Conservation (phyloP, 2,113 vertebrate genomes). For the Alligator mississippiensis region DNA sequence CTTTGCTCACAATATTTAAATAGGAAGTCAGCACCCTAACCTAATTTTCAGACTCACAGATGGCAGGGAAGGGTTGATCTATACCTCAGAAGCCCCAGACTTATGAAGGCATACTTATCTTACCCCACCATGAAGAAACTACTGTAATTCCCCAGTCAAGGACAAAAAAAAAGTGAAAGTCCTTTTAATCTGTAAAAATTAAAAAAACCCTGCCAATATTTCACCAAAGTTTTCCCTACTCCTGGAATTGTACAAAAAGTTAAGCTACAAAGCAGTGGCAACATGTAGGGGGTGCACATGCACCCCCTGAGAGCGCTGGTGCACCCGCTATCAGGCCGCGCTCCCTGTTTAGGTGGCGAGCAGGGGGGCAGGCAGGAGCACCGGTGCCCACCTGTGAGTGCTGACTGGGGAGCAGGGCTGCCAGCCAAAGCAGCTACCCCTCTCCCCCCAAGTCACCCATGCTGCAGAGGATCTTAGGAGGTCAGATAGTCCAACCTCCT, state of each 20-base stretch:
- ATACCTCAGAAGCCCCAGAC: background rate
- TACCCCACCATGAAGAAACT: background rate
- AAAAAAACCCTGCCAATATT: background rate
- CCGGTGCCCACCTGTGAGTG: too few species aligned
- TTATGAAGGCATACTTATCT: background rate
- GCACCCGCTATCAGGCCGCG: too few species aligned
- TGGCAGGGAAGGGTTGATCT: background rate
- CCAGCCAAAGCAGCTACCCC: too few species aligned
- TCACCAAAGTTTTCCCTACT: background rate
- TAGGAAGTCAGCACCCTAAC: background rate
- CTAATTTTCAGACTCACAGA: background rate
- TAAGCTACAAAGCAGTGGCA: too few species aligned
- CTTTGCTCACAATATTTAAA: background rate
- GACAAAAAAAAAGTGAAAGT: background rate
- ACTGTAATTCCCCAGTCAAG: background rate
- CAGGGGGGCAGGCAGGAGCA: too few species aligned
- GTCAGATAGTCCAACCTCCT: too few species aligned
- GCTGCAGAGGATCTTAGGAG: too few species aligned
- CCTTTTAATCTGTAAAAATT: background rate
- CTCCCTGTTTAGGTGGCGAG: too few species aligned
- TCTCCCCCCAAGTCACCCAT: too few species aligned
- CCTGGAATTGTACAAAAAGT: rapidly evolving
- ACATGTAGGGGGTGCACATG: too few species aligned
- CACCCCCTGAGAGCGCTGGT: too few species aligned
- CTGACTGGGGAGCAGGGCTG: too few species aligned